These are phyloP conservation scores for Antechinus stuartii DNA, from an alignment of 2,113 vertebrate genomes.

Conservation along the genomic window DNA sequence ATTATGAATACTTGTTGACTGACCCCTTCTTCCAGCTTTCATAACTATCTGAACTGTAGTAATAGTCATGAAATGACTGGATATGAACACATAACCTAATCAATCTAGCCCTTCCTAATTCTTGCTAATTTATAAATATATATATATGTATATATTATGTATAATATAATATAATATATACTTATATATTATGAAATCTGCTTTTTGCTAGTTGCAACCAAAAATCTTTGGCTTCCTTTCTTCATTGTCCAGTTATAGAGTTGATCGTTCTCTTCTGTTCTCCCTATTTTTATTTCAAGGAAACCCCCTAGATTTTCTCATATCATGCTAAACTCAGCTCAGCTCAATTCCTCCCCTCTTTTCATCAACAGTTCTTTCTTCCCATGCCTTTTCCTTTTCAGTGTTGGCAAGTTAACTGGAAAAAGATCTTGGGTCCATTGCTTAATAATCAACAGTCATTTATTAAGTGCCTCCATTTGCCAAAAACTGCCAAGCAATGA, in stretches of 20 bases:
- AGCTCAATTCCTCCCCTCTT: neutral
- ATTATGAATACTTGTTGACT: neutral
- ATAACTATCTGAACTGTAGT: neutral
- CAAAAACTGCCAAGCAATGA: neutral
- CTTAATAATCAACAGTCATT: neutral
- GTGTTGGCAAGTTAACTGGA: neutral
- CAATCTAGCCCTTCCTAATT: neutral
- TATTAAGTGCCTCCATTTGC: neutral
- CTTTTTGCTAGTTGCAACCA: neutral
- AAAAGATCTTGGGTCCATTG: neutral
- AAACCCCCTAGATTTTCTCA: neutral
- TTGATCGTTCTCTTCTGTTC: neutral
- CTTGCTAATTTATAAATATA: neutral
- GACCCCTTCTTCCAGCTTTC: neutral
- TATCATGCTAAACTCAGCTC: neutral
- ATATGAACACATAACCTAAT: neutral
- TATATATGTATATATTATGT: no score
- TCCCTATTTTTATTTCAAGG: neutral
- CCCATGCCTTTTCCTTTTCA: neutral
- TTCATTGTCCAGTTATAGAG: neutral
- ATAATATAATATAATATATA: no score
- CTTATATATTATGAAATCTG: neutral
- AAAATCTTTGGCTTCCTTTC: neutral
- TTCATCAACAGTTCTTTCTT: neutral
- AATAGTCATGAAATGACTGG: neutral